Base-by-base conservation (phyloP, 2,113 vertebrate species). In the Enhydra lutris region DNA sequence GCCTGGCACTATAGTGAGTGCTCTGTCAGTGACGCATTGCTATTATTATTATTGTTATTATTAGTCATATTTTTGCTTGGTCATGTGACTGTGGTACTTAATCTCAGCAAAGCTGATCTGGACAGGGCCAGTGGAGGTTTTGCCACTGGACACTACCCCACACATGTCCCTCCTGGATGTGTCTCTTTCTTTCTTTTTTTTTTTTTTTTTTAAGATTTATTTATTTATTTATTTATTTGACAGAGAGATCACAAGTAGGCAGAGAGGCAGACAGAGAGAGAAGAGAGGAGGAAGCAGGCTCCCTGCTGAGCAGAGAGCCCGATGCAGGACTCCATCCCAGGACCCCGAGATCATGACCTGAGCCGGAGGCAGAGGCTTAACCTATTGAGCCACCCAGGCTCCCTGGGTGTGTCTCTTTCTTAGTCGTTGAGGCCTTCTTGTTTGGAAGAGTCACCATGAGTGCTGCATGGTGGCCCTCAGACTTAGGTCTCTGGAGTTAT, bases 401-500 rank as follows among this genome's bases (percentile, higher is more conserved):
- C 52, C 17, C 52, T 55, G 17, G 52, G 6, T 55, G 52, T 18
- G 52, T 55, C 52, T 55, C 26, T 24, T 47, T 24, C 31, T 47
- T 21, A 24, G 82, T n/a, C 61, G 63, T 17, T 47, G 18, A n/a
- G 50, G 13, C n/a, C 34, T 36, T 34, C 61, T 71, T 67, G 29
- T 79, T 90, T 86, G 23, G 14, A n/a, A 31, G 61, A 24, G 76
- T n/a, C 36, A 23, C 18, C 14, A 1, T n/a, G 47, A 4, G 74
- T 15, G 52, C 20, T 29, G 4, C 29, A 4, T 45, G 2, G 45
- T 14, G 71, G 59, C 42, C 9, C 82, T 55, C 18, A 5, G 31
- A 3, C 63, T 21, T 57, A 0, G 18, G 45, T 29, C 13, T 55
- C 87, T n/a, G 50, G 34, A 39, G 20, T 36, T 23, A 0, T 0